These are phyloP conservation scores for Elachura formosa DNA, from an alignment of 2,113 vertebrate genomes.

Conservation along the genomic window DNA sequence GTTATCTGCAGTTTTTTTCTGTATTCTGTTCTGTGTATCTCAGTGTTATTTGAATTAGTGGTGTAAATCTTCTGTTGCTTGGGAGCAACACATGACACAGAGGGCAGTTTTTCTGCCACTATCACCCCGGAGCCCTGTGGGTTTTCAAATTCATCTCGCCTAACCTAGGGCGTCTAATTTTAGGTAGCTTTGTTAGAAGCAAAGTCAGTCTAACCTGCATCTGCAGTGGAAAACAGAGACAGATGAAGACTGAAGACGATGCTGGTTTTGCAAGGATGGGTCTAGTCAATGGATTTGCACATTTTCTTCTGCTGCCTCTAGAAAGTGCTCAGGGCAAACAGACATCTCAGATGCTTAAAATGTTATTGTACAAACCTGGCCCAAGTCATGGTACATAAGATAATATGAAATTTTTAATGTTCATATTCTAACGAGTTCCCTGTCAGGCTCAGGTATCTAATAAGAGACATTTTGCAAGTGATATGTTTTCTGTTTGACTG, in stretches of 20 bases:
- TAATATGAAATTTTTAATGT: not conserved
- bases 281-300: not conserved
- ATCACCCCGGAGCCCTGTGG: not conserved
- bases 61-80: not conserved
- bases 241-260: rapidly evolving
- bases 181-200: not conserved
- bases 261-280: not conserved
- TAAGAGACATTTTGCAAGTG: not conserved
- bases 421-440: not conserved
- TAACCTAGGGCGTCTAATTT: not conserved
- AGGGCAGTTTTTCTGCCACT: not conserved
- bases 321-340: not conserved
- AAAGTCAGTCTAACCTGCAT: not conserved
- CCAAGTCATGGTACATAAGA: not conserved
- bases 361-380: not conserved
- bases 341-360: not conserved
- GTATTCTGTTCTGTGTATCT: not conserved
- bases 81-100: not conserved
- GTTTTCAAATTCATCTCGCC: not conserved
- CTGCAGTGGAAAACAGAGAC: not conserved
- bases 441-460: not conserved
- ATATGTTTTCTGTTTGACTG: not conserved
- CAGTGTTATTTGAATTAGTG: not conserved
- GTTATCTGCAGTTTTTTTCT: not conserved
- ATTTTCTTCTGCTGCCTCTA: not conserved